These are phyloP conservation scores for Buceros bicornis DNA, from an alignment of 2,797 vertebrate genomes.

Conservation along the genomic window DNA sequence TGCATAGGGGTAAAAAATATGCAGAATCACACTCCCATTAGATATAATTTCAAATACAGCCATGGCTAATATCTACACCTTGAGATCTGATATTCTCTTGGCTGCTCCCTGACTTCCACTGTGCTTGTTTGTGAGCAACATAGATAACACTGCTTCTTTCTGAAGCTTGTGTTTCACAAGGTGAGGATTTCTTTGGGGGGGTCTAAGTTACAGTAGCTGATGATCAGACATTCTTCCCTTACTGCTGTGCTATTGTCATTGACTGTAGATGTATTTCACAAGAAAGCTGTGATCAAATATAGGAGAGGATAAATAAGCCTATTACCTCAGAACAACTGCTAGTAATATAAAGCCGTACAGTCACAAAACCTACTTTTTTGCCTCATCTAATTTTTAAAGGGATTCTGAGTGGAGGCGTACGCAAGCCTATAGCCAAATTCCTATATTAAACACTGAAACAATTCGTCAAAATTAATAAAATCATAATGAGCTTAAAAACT, in stretches of 20 bases:
- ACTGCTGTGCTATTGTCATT: background rate
- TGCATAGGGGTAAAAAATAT: slow-evolving; percentile 3
- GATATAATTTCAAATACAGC: slow-evolving; percentile 7
- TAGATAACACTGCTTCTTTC: background rate
- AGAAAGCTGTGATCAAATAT: background rate
- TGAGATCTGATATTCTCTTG: background rate
- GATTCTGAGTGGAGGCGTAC: background rate
- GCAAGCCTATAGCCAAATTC: background rate
- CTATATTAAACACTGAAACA: background rate
- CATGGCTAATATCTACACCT: background rate
- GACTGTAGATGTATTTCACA: background rate
- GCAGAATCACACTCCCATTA: slow-evolving; percentile 41
- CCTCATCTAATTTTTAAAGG: background rate
- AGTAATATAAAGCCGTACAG: background rate
- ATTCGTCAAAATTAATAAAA: background rate
- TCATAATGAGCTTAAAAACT: background rate
- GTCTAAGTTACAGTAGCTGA: background rate
- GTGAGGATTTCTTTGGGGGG: background rate
- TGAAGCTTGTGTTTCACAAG: background rate
- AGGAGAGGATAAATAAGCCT: slow-evolving; percentile 7
- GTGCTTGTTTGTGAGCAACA: background rate
- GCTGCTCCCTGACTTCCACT: background rate
- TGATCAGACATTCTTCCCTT: background rate
- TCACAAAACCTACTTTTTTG: background rate
- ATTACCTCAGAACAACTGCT: background rate